A percentile compares a stretch with the other conserved stretches of the same genome.
Evolutionary conservation across 53 echinoderm and acorn worm species (phyloP).

Genomic region (Mesocentrotus franciscanus): DNA sequence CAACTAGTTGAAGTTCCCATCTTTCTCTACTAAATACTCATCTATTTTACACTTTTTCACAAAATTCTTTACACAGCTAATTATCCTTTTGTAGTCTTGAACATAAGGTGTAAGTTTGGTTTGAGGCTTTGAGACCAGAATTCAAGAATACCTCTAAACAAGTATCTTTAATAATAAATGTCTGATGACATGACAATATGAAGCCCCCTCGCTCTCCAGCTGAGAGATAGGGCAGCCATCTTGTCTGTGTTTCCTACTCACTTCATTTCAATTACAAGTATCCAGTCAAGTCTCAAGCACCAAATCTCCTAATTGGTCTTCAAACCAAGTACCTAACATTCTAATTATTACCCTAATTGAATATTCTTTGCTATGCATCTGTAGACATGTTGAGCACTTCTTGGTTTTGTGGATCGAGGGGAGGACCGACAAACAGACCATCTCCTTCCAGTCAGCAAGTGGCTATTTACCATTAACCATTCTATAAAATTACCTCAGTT

Average conservation of each 20-base stretch:
- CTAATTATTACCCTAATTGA: conserved; percentile 6
- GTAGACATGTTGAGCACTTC: neutral
- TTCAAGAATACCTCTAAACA: too few species aligned
- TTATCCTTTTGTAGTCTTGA: too few species aligned
- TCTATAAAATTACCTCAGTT: neutral
- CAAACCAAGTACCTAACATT: neutral
- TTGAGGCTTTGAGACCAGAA: too few species aligned
- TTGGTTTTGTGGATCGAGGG: neutral
- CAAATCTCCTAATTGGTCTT: conserved; percentile 32
- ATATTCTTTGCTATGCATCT: neutral
- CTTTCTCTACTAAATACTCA: too few species aligned
- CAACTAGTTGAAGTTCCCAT: too few species aligned
- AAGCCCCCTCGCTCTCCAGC: neutral
- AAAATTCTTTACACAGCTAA: too few species aligned
- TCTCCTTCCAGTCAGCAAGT: neutral
- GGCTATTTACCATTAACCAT: neutral
- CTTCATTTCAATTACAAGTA: conserved; percentile 20
- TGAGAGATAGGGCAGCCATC: conserved; percentile 25
- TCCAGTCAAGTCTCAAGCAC: conserved; percentile 18
- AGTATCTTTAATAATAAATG: neutral
- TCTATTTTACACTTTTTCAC: too few species aligned
- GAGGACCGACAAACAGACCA: neutral
- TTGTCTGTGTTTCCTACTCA: neutral
- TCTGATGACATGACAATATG: neutral
- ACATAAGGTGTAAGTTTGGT: too few species aligned